phyloP scores from a whole-genome alignment of 1,140 invertebrate genomes.

The Drosophila burlai region DNA sequence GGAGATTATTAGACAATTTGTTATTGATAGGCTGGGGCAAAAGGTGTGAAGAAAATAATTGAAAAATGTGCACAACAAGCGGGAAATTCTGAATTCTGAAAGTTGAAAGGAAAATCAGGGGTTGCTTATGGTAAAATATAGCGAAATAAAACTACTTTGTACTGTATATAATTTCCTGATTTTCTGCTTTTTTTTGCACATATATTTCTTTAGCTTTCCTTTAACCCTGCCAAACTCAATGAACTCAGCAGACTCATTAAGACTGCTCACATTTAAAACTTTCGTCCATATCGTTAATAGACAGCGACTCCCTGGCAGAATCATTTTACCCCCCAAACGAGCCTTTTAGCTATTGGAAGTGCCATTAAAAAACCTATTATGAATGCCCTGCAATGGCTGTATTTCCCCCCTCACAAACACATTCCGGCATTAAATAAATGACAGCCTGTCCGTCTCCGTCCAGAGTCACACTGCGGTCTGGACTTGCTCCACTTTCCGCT shows the following conservation, averaged over 20 bases:
- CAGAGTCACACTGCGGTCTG: conserved; percentile 16
- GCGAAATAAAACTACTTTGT: too few relatives aligned
- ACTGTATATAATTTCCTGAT: neutral
- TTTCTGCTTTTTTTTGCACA: neutral
- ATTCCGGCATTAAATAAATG: conserved; percentile 74
- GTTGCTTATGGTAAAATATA: too few relatives aligned
- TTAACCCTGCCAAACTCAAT: neutral
- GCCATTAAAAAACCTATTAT: conserved; percentile 74
- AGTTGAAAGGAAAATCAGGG: neutral
- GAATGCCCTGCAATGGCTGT: conserved; percentile 76
- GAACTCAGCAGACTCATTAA: conserved; percentile 34
- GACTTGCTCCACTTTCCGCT: conserved; percentile 73
- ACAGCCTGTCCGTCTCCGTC: conserved; percentile 74
- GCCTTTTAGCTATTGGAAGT: conserved; percentile 65
- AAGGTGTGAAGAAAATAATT: conserved; percentile 39
- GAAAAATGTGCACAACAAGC: conserved; percentile 25
- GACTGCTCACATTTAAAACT: conserved; percentile 43
- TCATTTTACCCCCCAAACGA: conserved; percentile 32
- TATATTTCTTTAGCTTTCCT: neutral
- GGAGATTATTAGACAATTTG: conserved; percentile 37
- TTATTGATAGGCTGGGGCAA: conserved; percentile 51
- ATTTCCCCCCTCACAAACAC: conserved; percentile 53
- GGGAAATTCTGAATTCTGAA: conserved; percentile 23
- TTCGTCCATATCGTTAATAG: conserved; percentile 53
- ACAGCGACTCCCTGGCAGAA: conserved; percentile 29